Base-by-base conservation (phyloP, 2,113 vertebrate genomes). In the Calyptommatus sinebrachiatus region DNA sequence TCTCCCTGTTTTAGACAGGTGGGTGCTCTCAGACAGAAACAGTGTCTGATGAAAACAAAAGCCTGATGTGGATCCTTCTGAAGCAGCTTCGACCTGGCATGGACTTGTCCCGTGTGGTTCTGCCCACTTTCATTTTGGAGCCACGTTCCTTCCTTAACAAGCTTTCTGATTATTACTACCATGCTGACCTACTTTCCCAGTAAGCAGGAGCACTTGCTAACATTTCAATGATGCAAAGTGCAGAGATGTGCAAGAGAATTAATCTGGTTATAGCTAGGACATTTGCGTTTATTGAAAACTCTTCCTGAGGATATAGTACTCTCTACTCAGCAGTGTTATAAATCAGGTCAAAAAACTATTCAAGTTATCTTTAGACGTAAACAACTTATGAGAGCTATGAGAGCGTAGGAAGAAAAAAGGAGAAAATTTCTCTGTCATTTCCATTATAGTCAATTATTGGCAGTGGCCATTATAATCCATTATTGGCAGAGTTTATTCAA, bases 101-200 rank as follows among this genome's bases (percentile, higher is more conserved):
- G 98, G 98, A 99, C 92, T 93, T 99, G 84, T 98, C 98, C 0
- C 97, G 96, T 1, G 97, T 99, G 78, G 97, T 95, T 83, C 93
- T 99, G 85, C 98, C 98, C 73, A 99, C 98, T 10, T 98, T 98
- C 84, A 97, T 99, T 83, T 93, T 99, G 86, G 98, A 99, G 90
- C 97, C 98, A 0, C 97, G 98, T 46, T 99, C 98, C 0, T 99
- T 99, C 94, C 95, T 99, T 60, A 96, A 95, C 94, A 99, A 98
- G 73, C 96, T 99, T 69, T 97, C 98, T 0, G 98, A 99, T 93
- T 96, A 98, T 93, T 99, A 97, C 92, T 97, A 95, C 89, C 98
- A 99, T 0, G 97, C 97, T 0, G 96, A 98, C 90, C 94, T 99
- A 86, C 97, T 99, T 28, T 99, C 98, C 86, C 95, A 97, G 98